Conservation (phyloP, 2,113 vertebrate species). For the Cochlearius cochlearius region DNA sequence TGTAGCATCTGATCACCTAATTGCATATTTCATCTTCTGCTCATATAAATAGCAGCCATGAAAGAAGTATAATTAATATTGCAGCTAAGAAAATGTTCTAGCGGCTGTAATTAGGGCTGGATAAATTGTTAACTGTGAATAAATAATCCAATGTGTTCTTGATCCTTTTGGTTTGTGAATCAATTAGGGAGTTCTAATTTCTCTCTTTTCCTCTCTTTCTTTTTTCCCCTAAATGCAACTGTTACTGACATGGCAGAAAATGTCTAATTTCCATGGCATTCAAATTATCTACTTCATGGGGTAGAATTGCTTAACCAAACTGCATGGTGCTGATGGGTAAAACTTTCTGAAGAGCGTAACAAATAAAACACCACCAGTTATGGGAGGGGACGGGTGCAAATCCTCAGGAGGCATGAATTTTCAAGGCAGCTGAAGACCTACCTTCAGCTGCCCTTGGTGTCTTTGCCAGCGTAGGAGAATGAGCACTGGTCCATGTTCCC, state of each 20-base stretch:
- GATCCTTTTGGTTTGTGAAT: not conserved
- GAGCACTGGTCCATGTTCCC: not conserved
- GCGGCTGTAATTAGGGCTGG: constrained; percentile 33
- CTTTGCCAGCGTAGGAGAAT: not conserved
- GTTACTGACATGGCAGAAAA: not conserved
- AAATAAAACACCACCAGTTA: not conserved
- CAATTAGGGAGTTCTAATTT: not conserved
- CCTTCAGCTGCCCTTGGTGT: not conserved
- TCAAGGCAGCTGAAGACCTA: not conserved
- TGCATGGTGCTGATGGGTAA: not conserved
- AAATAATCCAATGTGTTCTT: constrained; percentile 36
- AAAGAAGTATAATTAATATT: constrained; percentile 45
- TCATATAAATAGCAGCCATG: constrained; percentile 27
- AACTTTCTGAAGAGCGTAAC: not conserved
- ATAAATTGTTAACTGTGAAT: constrained; percentile 43
- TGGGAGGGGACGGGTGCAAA: not conserved
- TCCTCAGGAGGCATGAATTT: not conserved
- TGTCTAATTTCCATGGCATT: not conserved
- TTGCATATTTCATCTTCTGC: constrained; percentile 34
- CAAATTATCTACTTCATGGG: not conserved
- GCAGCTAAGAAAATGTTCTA: constrained; percentile 24
- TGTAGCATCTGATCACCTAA: constrained; percentile 39
- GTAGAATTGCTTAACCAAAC: not conserved
- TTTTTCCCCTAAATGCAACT: not conserved
- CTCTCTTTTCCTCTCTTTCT: not conserved